A percentile compares a stretch with the other conserved stretches of the same genome.
Evolutionary conservation across 2,113 vertebrate species (phyloP).

Genomic region (Alexandromys fortis): DNA sequence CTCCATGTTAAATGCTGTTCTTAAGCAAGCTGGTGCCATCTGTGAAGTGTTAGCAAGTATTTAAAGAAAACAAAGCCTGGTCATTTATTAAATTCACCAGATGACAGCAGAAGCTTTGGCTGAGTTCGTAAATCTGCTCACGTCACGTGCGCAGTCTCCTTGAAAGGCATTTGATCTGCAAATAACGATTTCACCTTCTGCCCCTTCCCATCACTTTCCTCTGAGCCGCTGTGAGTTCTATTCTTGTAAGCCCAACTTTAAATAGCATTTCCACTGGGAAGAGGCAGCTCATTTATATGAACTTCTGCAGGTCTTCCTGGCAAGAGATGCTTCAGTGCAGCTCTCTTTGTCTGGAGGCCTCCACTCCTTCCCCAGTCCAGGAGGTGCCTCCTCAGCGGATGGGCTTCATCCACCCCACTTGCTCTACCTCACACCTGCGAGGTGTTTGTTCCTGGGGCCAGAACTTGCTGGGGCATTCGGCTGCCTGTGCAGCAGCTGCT

Average conservation of each 20-base stretch:
- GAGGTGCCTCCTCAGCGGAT: not conserved
- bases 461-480: constrained; percentile 13
- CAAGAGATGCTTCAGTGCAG: not conserved
- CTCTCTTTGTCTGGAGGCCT: not conserved
- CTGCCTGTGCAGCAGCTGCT: constrained; percentile 66
- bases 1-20: not conserved
- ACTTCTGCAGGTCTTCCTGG: not conserved
- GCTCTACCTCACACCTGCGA: constrained; percentile 16
- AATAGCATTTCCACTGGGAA: not conserved
- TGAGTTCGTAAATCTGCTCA: not conserved
- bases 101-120: not conserved
- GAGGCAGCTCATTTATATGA: not conserved
- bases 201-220: not conserved
- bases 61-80: not conserved
- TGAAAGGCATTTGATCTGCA: constrained; percentile 4
- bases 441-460: constrained; percentile 21
- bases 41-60: not conserved
- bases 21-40: not conserved
- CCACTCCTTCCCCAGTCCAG: not conserved
- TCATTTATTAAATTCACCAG: not conserved
- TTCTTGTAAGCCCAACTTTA: constrained; percentile 42
- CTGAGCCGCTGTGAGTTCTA: not conserved
- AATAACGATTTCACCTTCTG: not conserved
- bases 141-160: not conserved
- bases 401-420: not conserved